Evolutionary conservation across 2,888 invertebrate genomes (phyloP), one percentile per base, ranked within the genome.

Genomic region (Xestia sexstrigata): DNA sequence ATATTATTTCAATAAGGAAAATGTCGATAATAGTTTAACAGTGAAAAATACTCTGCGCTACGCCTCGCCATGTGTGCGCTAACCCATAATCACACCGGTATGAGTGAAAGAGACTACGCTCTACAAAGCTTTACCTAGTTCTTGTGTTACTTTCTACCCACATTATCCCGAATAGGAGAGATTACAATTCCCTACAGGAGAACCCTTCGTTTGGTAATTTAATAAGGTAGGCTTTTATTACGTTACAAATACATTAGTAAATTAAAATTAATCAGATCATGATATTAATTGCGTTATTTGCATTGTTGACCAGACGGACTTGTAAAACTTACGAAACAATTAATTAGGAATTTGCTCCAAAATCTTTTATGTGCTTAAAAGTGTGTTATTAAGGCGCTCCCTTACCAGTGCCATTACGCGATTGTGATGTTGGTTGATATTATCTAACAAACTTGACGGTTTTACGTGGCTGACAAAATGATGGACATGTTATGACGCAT

Each of bases 401-500:
- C n/a, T n/a, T n/a, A n/a, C n/a, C 52, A 52, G 1, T 13, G 55
- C n/a, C 55, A n/a, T 55, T 55, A 55, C n/a, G 1, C n/a, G 13
- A 55, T 58, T 58, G 58, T 58, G 58, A 58, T 26, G 26, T 58
- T 58, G n/a, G n/a, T 15, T 55, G 5, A 60, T 42, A 74, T 81
- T 62, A 26, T 75, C 17, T 3, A 17, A 35, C 35, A 26, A 52
- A 52, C 60, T 62, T 74, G 76, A 45, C 26, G 26, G 26, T 20
- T 82, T 45, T 6, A 74, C 55, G 8, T 39, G 23, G 8, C n/a
- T 82, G 45, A 47, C 63, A 82, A n/a, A 82, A 55, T 76, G 82
- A 78, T 75, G 45, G 78, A 82, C 42, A 20, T 76, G 82, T 78
- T 82, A 26, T 78, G 83, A 77, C 52, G n/a, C 35, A 52, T 75